Conservation (phyloP, 2,113 vertebrate genomes). For the Centrocercus urophasianus region DNA sequence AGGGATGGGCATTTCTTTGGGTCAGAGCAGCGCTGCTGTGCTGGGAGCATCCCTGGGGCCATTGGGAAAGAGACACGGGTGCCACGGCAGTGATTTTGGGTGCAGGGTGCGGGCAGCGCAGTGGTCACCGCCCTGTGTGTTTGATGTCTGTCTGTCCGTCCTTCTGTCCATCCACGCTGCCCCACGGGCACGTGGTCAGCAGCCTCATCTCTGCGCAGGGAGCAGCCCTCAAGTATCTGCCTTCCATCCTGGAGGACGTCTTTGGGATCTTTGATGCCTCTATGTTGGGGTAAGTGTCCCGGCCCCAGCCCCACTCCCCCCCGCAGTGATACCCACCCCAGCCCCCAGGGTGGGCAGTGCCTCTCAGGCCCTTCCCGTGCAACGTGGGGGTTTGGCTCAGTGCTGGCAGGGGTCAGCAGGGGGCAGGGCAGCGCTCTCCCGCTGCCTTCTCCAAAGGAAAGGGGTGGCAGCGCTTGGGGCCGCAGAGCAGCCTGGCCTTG, state of each 20-base stretch:
- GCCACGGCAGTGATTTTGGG: accelerated
- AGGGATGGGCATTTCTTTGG: not conserved
- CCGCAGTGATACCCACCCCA: not conserved
- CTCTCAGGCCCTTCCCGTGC: not conserved
- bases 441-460: not conserved
- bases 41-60: not conserved
- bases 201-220: not conserved
- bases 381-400: not conserved
- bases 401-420: accelerated
- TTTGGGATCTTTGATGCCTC: slow-evolving; percentile 44
- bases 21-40: accelerated
- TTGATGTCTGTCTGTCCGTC: accelerated
- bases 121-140: accelerated
- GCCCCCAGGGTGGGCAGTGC: not conserved
- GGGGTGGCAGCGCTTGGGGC: not conserved
- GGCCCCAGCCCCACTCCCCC: not conserved
- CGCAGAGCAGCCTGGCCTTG: no score
- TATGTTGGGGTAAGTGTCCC: slow-evolving; percentile 12
- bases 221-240: slow-evolving; percentile 66
- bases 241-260: slow-evolving; percentile 48
- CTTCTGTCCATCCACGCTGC: accelerated
- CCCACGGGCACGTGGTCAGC: accelerated
- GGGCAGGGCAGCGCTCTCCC: accelerated
- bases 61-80: accelerated
- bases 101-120: no score